phyloP scores from a whole-genome alignment of 1,140 invertebrate genomes.

The Cylas formicarius region DNA sequence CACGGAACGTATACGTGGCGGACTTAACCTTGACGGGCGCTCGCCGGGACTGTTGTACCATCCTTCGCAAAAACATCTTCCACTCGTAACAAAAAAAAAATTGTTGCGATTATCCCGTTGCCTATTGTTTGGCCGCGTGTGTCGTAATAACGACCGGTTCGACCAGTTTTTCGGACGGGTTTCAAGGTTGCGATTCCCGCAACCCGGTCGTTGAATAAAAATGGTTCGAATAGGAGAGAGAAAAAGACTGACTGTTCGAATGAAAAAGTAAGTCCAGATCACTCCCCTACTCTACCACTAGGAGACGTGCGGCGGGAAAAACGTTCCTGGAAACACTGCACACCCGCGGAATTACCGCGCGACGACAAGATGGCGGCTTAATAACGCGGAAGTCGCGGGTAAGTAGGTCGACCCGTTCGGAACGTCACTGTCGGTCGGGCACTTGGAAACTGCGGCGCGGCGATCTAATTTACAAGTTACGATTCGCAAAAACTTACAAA shows the following conservation, averaged over 20 bases:
- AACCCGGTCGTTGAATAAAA: conserved; percentile 14
- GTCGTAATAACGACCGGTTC: not conserved
- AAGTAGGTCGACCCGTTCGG: conserved; percentile 25
- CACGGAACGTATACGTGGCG: conserved; percentile 12
- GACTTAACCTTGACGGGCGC: conserved; percentile 16
- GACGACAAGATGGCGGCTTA: conserved; percentile 28
- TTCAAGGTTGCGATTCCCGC: conserved; percentile 4
- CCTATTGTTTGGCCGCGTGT: not conserved
- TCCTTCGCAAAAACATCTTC: no score
- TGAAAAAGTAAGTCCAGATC: conserved; percentile 34
- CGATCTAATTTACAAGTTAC: not conserved
- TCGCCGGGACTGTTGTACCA: conserved; percentile 8
- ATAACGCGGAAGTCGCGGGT: conserved; percentile 26
- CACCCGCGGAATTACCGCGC: conserved; percentile 10
- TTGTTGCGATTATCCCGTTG: conserved; percentile 2
- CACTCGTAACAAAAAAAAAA: no score
- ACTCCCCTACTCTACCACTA: conserved; percentile 36
- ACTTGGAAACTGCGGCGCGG: not conserved
- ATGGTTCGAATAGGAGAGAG: conserved; percentile 38
- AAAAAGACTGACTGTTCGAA: conserved; percentile 36
- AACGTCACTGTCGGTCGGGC: not conserved
- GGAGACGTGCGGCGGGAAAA: conserved; percentile 4
- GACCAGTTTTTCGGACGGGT: not conserved
- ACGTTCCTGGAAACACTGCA: conserved; percentile 4
- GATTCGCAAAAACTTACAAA: conserved; percentile 3